Evolutionary conservation across 2,113 vertebrate genomes (phyloP), one percentile per base, ranked within the genome.

Genomic region (Passer montanus): DNA sequence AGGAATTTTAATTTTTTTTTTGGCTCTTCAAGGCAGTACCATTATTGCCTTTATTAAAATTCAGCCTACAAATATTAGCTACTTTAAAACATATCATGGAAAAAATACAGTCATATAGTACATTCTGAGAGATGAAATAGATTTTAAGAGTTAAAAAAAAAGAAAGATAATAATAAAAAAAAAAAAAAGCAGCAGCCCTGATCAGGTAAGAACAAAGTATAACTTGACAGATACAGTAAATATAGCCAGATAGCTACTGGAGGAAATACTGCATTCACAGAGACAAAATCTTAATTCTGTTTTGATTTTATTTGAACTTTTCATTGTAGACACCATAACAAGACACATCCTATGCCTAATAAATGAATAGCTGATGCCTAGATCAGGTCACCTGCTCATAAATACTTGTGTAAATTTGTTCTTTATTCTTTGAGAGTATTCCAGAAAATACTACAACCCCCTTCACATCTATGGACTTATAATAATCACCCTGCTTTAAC

Each of bases 301-400:
- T 90, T 86, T 91, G 17, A 86, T 66, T 94, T 92, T 60, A 88
- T 91, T 86, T 73, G 77, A 24, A 89, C 43, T 91, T 92, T 93
- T 72, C 47, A 85, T 43, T 70, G 39, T 47, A 59, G 46, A 66
- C 49, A 66, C 50, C 49, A 41, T 21, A 35, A 87, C 50, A 70
- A 87, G 59, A 66, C 10, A 83, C 16, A 93, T 56, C 59, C 56
- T 83, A 66, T 52, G 59, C 10, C 78, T 84, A 69, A 83, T 28
- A 89, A 91, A 47, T 23, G 33, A 95, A 68, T 31, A 77, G 63
- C 28, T 90, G 63, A 95, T 88, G 35, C 21, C 59, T 70, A 56
- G 10, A 69, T 84, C 47, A 33, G 72, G 68, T 92, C 92, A 96
- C 90, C 93, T 93, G 85, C 50, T 81, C 44, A 60, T 35, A 92